Conservation (phyloP, 2,113 vertebrate species). For the Oenanthe melanoleuca region DNA sequence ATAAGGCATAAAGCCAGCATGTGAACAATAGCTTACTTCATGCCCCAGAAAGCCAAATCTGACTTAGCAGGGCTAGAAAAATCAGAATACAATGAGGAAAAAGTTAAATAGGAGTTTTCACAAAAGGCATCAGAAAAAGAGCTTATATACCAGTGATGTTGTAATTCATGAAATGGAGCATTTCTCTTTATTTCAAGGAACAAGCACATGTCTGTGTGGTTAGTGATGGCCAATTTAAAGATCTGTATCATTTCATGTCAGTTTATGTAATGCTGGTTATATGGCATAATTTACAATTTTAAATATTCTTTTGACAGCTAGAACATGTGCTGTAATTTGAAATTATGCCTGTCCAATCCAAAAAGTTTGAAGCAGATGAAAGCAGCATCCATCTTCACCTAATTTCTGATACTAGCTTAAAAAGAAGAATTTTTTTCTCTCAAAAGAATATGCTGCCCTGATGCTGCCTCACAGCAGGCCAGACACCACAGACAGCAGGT, state of each 20-base stretch:
- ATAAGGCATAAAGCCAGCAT: background rate
- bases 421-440: background rate
- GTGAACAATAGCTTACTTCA: background rate
- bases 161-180: background rate
- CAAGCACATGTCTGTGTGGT: background rate
- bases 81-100: background rate
- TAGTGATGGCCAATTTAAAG: background rate
- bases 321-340: conserved; percentile 51
- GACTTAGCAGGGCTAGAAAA: background rate
- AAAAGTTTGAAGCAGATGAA: conserved; percentile 46
- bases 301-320: conserved; percentile 1
- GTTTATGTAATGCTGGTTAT: conserved; percentile 24
- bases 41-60: background rate
- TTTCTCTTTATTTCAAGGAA: background rate
- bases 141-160: background rate
- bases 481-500: background rate
- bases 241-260: background rate
- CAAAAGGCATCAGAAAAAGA: background rate
- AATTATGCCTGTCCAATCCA: conserved; percentile 1
- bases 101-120: background rate
- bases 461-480: background rate
- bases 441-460: background rate
- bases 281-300: conserved; percentile 28
- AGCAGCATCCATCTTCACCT: background rate
- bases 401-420: background rate